Conservation (phyloP, 1,140 invertebrate species). For the Drosophila seguyi region DNA sequence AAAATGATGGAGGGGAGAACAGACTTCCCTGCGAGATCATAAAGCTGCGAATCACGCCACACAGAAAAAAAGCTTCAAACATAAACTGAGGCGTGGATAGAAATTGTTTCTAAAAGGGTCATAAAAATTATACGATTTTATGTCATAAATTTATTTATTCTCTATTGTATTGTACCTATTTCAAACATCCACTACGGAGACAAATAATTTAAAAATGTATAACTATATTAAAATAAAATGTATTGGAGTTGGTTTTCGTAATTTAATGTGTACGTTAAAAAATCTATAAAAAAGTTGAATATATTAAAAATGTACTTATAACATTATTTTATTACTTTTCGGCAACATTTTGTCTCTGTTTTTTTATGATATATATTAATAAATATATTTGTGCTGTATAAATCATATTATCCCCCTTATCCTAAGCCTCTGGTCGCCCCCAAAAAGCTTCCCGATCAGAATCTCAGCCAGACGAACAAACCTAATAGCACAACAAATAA, state of each 20-base stretch:
- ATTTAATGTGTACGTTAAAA: too few relatives aligned
- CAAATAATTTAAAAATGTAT: too few relatives aligned
- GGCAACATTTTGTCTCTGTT: neutral
- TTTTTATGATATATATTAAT: too few relatives aligned
- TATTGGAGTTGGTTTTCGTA: too few relatives aligned
- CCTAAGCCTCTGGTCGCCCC: neutral
- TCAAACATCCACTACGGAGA: too few relatives aligned
- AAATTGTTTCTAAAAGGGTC: neutral
- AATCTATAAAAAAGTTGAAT: too few relatives aligned
- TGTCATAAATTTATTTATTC: too few relatives aligned
- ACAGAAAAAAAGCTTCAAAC: slow-evolving; percentile 48
- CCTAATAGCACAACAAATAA: slow-evolving; percentile 2
- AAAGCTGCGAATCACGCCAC: slow-evolving; percentile 43
- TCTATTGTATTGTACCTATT: too few relatives aligned
- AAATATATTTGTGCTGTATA: too few relatives aligned
- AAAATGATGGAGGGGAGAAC: neutral
- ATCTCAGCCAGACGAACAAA: neutral
- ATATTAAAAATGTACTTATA: neutral
- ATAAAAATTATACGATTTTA: too few relatives aligned
- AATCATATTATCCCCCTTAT: neutral
- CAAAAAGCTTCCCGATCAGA: slow-evolving; percentile 1
- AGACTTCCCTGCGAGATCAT: neutral
- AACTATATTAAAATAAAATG: too few relatives aligned
- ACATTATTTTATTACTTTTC: neutral
- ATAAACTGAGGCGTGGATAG: neutral